Evolutionary conservation across 2,113 vertebrate genomes (phyloP).

Genomic region (Lipophrys pholis): DNA sequence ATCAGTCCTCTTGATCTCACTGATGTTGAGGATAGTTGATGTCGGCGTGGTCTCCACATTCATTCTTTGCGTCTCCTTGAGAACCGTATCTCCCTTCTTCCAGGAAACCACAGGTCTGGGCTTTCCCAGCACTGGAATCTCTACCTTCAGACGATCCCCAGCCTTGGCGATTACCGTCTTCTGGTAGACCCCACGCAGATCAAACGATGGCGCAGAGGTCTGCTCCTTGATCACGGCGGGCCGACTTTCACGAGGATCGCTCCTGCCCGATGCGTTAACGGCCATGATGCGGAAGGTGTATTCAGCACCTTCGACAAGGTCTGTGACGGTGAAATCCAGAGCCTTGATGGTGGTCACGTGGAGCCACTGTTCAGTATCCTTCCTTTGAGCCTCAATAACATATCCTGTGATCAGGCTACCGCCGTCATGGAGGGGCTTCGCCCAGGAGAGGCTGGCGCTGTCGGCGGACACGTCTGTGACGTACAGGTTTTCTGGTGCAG

Average conservation of each 20-base stretch:
- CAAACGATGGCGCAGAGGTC: constrained; percentile 91
- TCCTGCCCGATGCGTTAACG: constrained; percentile 95
- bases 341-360: constrained; percentile 92
- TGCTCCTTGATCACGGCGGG: constrained; percentile 94
- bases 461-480: constrained; percentile 92
- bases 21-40: constrained; percentile 94
- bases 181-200: constrained; percentile 93
- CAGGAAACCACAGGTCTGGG: constrained; percentile 94
- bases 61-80: constrained; percentile 95
- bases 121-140: constrained; percentile 95
- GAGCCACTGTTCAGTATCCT: constrained; percentile 92
- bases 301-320: constrained; percentile 93
- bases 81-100: constrained; percentile 89
- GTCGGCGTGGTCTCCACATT: constrained; percentile 93
- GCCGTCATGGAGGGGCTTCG: constrained; percentile 94
- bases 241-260: constrained; percentile 95
- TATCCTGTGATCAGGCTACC: constrained; percentile 98
- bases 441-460: constrained; percentile 94
- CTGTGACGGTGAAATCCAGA: constrained; percentile 90
- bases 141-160: constrained; percentile 96
- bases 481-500: constrained; percentile 93
- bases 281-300: constrained; percentile 98
- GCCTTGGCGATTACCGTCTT: constrained; percentile 93
- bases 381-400: constrained; percentile 95
- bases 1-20: constrained; percentile 90